Base-by-base conservation (phyloP, 2,797 vertebrate species). In the Acropternis orthonyx region DNA sequence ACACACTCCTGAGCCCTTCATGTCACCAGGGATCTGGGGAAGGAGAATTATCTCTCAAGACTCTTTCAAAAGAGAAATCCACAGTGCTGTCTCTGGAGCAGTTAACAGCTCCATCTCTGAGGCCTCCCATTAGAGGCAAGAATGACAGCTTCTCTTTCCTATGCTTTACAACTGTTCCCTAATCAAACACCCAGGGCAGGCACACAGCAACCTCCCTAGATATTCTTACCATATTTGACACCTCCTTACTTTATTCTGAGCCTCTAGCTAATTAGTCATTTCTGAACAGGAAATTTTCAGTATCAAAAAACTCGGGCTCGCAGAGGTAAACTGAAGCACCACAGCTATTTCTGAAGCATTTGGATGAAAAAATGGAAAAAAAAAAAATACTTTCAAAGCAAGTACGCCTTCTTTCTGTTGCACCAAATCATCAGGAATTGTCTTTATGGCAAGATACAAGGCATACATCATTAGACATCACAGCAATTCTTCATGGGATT, bases 21-120 rank as follows among this genome's bases (percentile, higher is more conserved):
- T 89, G 92, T 92, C 94, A 79, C 74, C 74, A 82, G 81, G 56
- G 54, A 90, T 93, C 83, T 69, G 43, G 83, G 23, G 39, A 95
- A 87, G 43, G 49, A 79, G 85, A 63, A 79, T 87, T 92, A 63
- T 41, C 41, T 92, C 88, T 88, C 77, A 59, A 94, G 90, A 63
- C 48, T 81, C 8, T 84, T 86, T 93, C 10, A 12, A 93, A 90
- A 91, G 71, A 48, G 71, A 97, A 95, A 88, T 85, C 71, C 71
- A 85, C 72, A 80, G 59, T 32, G 44, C 51, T 73, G 67, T 75
- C 83, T 84, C 74, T 39, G 62, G 67, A 91, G 56, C 67, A 76
- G 74, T 46, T 87, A 92, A 79, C 81, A 89, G 63, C 71, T 92
- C 68, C 41, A 14, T 41, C 65, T 90, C 71, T 34, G 43, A 85